Evolutionary conservation across 2,113 vertebrate species (phyloP), one percentile per base, ranked within the genome.

Genomic region (Craseonycteris thonglongyai): DNA sequence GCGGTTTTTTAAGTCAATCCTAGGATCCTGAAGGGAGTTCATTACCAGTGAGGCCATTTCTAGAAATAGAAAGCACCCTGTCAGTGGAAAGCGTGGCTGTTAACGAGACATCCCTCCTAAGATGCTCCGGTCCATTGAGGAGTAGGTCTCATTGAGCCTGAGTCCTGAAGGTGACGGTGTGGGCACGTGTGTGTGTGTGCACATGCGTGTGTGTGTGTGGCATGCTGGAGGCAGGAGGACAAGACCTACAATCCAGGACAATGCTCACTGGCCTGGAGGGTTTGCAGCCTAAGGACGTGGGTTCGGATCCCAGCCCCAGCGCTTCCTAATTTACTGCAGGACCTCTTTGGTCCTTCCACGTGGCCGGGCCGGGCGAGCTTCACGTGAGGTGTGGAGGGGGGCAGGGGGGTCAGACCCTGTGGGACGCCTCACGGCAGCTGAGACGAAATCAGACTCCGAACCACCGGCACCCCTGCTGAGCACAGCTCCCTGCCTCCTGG

Each of bases 251-350:
- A 58, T 6, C 5, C 71, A 63, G 54, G 30, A 35, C 2, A 33
- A 3, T 5, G 11, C 16, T 93, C 12, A 0, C 1, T n/a, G 16
- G 26, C 8, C 21, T 35, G 3, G 30, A 4, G 9, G 8, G 40
- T 19, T 54, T 72, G 56, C 42, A 12, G 24, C 28, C 58, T 6
- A 49, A 38, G 58, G 54, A 14, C 22, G n/a, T 22, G 45, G 54
- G 30, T 45, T 75, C 76, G 5, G 18, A 63, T 28, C 42, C 61
- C 45, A 58, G n/a, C 12, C 40, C 45, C 24, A 18, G 19, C 11
- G 2, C 72, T 40, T 40, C 61, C 79, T 15, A 7, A n/a, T n/a
- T n/a, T n/a, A 42, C 33, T 26, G 35, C 3, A 0, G 13, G n/a
- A 26, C 18, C 54, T 16, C 22, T 0, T 9, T 28, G 24, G 14